Conservation (phyloP, 2,888 invertebrate species). For the Leucophora obtusa region DNA sequence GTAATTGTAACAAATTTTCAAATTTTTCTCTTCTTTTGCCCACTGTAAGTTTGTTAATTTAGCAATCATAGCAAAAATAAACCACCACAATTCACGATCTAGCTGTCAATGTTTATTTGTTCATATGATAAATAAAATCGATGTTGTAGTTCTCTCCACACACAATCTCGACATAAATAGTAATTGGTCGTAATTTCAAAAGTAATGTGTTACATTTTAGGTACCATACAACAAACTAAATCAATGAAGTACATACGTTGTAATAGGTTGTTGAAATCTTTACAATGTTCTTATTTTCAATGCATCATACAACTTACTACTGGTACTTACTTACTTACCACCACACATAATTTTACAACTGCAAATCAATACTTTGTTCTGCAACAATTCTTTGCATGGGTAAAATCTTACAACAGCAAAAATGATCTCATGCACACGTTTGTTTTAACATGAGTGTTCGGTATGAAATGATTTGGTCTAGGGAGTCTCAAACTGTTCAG, state of each 20-base stretch:
- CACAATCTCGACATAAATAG: neutral
- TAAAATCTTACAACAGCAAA: slow-evolving; percentile 30
- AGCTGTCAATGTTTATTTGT: slow-evolving; percentile 62
- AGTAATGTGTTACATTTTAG: slow-evolving; percentile 43
- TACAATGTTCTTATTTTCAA: slow-evolving; percentile 45
- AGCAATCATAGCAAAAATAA: slow-evolving; percentile 40
- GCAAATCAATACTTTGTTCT: slow-evolving; percentile 56
- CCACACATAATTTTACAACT: slow-evolving; percentile 24
- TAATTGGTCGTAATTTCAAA: slow-evolving; percentile 44
- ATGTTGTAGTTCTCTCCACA: neutral
- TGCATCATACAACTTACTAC: neutral
- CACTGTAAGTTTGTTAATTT: slow-evolving; percentile 38
- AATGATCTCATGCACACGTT: slow-evolving; percentile 56
- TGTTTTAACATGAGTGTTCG: slow-evolving; percentile 6
- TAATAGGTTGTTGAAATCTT: slow-evolving; percentile 43
- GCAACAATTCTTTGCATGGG: slow-evolving; percentile 59
- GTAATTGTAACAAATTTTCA: neutral
- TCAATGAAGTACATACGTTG: slow-evolving; percentile 24
- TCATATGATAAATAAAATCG: neutral
- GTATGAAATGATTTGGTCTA: neutral
- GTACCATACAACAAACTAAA: slow-evolving; percentile 27
- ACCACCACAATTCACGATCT: slow-evolving; percentile 38
- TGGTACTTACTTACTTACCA: neutral
- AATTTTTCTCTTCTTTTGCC: neutral
- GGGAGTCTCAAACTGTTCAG: neutral